Percentiles rank a stretch among this genome's conserved stretches.
Conservation (phyloP, 2,797 vertebrate genomes). For the Buphagus erythrorhynchus region DNA sequence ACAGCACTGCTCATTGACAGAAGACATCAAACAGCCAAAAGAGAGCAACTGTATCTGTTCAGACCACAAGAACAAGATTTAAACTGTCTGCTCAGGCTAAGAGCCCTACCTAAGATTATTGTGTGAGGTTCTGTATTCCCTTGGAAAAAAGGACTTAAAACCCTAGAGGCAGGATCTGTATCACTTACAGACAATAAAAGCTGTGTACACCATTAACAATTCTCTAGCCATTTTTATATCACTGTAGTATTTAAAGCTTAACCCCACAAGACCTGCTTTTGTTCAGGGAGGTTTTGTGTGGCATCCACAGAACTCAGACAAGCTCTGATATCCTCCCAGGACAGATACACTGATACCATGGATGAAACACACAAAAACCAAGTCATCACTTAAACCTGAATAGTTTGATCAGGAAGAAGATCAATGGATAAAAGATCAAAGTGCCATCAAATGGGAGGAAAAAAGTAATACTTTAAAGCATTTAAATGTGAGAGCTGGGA, state of each 20-base stretch:
- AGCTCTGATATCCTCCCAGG: neutral
- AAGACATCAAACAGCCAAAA: neutral
- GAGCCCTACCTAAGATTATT: neutral
- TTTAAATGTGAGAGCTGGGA: neutral
- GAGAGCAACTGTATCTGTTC: neutral
- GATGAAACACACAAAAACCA: neutral
- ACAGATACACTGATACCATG: neutral
- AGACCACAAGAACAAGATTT: neutral
- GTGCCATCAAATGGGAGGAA: neutral
- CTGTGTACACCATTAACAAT: neutral
- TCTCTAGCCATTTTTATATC: neutral
- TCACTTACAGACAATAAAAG: neutral
- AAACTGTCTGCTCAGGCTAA: neutral
- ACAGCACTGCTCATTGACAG: neutral
- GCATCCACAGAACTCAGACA: neutral
- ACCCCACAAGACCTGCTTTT: neutral
- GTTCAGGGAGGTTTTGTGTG: neutral
- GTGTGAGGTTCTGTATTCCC: neutral
- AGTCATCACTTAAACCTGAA: neutral
- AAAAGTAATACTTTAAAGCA: neutral
- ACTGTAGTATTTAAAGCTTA: neutral
- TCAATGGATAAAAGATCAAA: constrained; percentile 16
- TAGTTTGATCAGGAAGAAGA: constrained; percentile 10
- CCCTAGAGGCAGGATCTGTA: neutral
- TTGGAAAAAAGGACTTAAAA: neutral